phyloP scores from a whole-genome alignment of 2,113 vertebrate genomes.

The Ceyx margarethae region DNA sequence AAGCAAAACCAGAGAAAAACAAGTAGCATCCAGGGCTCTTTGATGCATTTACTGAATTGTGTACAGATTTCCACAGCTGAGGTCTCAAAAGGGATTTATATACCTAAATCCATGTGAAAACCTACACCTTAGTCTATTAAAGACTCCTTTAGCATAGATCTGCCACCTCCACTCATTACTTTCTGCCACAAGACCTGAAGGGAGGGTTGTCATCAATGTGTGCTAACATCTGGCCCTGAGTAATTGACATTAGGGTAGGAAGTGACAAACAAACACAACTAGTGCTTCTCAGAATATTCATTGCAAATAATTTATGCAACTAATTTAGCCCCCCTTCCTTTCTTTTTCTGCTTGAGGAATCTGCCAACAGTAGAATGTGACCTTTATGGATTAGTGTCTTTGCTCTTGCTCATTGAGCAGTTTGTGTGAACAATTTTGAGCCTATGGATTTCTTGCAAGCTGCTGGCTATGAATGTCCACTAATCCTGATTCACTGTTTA shows the following conservation, averaged over 20 bases:
- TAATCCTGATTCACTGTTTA: conserved; percentile 36
- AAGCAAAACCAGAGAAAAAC: neutral
- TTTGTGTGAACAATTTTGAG: conserved; percentile 21
- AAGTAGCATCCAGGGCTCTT: neutral
- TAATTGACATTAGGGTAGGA: conserved; percentile 44
- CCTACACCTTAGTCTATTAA: neutral
- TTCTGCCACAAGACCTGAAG: conserved; percentile 6
- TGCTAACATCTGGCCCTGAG: conserved; percentile 42
- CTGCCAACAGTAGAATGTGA: conserved; percentile 5
- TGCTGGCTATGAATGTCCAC: conserved; percentile 25
- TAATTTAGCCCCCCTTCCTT: neutral
- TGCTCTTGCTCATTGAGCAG: conserved; percentile 8
- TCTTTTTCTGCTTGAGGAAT: neutral
- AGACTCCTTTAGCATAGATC: conserved; percentile 18
- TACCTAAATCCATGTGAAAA: conserved; percentile 1
- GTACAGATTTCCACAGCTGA: neutral
- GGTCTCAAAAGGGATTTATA: conserved; percentile 9
- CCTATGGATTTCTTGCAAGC: conserved; percentile 32
- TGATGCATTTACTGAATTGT: neutral
- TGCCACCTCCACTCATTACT: conserved; percentile 19
- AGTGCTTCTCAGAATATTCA: conserved; percentile 14
- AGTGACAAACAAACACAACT: conserved; percentile 35
- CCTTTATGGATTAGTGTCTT: conserved; percentile 36
- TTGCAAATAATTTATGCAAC: conserved; percentile 42
- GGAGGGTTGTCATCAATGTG: conserved; percentile 11